A percentile compares a stretch with the other conserved stretches of the same genome.
Evolutionary conservation across 2,113 vertebrate species (phyloP).

Genomic region (Marcusenius ussheri): DNA sequence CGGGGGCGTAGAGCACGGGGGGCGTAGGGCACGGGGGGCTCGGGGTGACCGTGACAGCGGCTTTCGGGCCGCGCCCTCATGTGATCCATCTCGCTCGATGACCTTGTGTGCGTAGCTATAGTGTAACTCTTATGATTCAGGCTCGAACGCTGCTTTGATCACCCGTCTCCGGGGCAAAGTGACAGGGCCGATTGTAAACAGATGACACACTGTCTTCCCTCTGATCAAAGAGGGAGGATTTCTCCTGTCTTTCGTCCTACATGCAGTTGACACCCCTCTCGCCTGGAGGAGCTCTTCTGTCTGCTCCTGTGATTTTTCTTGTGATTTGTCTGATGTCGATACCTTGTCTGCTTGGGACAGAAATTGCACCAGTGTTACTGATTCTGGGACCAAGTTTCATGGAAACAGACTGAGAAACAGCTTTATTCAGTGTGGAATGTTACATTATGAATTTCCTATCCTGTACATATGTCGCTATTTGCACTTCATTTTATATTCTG

Average conservation of each 20-base stretch:
- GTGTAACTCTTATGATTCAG: conserved; percentile 10
- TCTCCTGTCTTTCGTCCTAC: conserved; percentile 7
- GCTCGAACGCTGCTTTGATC: conserved; percentile 6
- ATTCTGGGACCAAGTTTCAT: neutral
- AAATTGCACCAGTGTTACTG: neutral
- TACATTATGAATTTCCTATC: neutral
- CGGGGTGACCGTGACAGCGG: neutral
- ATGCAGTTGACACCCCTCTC: neutral
- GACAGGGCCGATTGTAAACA: conserved; percentile 9
- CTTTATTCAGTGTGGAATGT: conserved; percentile 2
- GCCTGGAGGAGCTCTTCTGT: neutral
- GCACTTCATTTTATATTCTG: neutral
- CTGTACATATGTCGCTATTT: conserved; percentile 9
- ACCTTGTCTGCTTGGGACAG: neutral
- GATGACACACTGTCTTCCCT: conserved; percentile 18
- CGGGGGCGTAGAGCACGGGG: too few species aligned
- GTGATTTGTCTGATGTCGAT: neutral
- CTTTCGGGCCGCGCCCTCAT: neutral
- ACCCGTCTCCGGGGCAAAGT: neutral
- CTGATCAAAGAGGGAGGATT: conserved; percentile 28
- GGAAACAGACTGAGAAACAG: neutral
- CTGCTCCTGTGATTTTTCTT: neutral
- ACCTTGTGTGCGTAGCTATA: neutral
- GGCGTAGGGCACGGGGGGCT: neutral
- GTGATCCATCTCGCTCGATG: neutral